Evolutionary conservation across 2,113 vertebrate genomes (phyloP).

Genomic region (Bubo scandiacus): DNA sequence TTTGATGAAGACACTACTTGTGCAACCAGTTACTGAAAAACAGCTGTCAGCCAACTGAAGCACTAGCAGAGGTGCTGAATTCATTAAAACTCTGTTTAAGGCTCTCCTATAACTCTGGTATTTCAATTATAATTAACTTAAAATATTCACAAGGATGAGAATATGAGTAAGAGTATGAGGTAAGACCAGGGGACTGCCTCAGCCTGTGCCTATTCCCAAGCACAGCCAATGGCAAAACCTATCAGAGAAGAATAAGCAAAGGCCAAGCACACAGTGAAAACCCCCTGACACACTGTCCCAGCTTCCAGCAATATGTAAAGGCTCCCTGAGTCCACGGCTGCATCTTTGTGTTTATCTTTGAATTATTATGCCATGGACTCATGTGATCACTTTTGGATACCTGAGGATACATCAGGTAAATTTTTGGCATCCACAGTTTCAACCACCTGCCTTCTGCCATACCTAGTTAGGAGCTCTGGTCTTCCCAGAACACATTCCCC

Average conservation of each 20-base stretch:
- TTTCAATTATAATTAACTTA: background rate
- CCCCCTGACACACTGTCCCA: background rate
- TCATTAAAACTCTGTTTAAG: background rate
- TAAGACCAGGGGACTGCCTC: background rate
- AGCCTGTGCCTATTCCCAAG: background rate
- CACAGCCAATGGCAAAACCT: background rate
- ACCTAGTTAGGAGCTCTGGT: background rate
- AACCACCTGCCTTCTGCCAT: background rate
- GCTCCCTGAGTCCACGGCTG: background rate
- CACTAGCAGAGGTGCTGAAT: background rate
- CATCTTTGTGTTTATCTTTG: background rate
- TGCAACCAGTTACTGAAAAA: background rate
- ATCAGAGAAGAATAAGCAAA: background rate
- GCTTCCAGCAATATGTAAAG: background rate
- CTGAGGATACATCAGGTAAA: background rate
- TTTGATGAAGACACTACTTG: background rate
- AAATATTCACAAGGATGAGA: background rate
- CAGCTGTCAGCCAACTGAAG: background rate
- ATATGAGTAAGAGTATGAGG: background rate
- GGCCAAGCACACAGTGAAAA: background rate
- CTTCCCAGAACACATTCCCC: background rate
- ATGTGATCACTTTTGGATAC: background rate
- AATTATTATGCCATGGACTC: background rate
- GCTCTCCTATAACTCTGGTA: background rate
- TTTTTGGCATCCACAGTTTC: background rate